These are phyloP conservation scores for Babyrousa celebensis DNA, from an alignment of 2,797 vertebrate genomes.

Conservation along the genomic window DNA sequence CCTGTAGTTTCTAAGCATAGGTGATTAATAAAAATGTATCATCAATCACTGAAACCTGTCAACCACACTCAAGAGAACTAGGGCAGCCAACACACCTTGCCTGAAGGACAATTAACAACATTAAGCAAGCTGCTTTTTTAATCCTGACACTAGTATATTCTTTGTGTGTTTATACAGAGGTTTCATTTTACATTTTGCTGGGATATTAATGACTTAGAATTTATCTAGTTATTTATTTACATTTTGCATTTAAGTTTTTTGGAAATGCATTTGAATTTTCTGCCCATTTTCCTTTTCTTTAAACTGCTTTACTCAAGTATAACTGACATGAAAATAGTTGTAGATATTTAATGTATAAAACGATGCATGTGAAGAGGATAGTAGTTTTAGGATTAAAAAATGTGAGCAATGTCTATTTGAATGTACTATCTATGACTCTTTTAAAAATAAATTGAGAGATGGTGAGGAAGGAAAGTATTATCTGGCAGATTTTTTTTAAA, in stretches of 20 bases:
- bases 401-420: conserved; percentile 2
- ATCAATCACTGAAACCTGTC: conserved; percentile 67
- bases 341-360: conserved; percentile 18
- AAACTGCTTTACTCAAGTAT: neutral
- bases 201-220: neutral
- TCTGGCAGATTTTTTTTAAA: conserved; percentile 25
- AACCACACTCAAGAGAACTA: conserved; percentile 61
- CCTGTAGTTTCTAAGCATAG: conserved; percentile 70
- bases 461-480: neutral
- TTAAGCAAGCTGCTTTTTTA: conserved; percentile 44
- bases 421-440: neutral
- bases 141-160: neutral
- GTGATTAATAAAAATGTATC: conserved; percentile 77
- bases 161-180: neutral
- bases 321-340: neutral
- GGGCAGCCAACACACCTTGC: neutral
- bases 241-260: conserved; percentile 19
- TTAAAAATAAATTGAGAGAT: conserved; percentile 33
- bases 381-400: neutral
- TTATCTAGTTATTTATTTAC: conserved; percentile 6
- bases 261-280: conserved; percentile 25
- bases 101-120: conserved; percentile 72
- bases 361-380: neutral
- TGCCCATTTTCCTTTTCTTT: neutral
- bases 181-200: neutral